These are phyloP conservation scores for Isotomurus palustris DNA, from an alignment of 2,888 invertebrate genomes.

Conservation along the genomic window DNA sequence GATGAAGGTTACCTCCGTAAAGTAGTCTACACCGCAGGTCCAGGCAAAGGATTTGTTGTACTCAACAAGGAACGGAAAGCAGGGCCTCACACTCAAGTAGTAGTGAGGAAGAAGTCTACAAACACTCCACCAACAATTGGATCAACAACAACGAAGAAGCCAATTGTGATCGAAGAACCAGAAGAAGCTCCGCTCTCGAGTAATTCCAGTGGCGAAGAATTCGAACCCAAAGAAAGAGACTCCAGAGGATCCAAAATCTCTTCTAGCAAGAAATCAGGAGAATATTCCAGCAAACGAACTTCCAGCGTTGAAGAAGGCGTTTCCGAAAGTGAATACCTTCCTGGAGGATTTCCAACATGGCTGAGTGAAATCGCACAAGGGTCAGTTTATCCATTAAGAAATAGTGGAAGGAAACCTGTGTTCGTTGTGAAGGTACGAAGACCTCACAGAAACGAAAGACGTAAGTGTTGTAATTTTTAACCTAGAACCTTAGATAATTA, in stretches of 20 bases:
- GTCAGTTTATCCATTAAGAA: not conserved
- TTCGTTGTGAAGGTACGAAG: slow-evolving; percentile 38
- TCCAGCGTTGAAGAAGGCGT: not conserved
- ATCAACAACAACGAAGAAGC: not conserved
- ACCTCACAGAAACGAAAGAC: too few species aligned
- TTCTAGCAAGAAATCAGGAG: not conserved
- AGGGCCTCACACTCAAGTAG: not conserved
- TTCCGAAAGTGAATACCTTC: not conserved
- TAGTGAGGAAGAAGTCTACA: not conserved
- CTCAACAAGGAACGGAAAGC: slow-evolving; percentile 24
- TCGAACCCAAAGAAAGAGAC: not conserved
- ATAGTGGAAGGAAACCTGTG: slow-evolving; percentile 28
- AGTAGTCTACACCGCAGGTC: slow-evolving; percentile 40
- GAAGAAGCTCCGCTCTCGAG: too few species aligned
- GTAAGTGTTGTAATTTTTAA: too few species aligned
- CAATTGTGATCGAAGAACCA: too few species aligned
- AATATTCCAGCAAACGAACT: too few species aligned
- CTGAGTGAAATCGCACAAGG: not conserved
- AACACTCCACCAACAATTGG: not conserved
- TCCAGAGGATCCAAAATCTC: not conserved
- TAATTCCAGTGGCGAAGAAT: too few species aligned
- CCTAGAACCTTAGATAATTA: too few species aligned
- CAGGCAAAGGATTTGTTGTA: slow-evolving; percentile 40
- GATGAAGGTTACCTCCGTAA: slow-evolving; percentile 33
- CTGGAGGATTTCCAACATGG: not conserved